phyloP scores from a whole-genome alignment of 2,113 vertebrate species.

The Bos javanicus region DNA sequence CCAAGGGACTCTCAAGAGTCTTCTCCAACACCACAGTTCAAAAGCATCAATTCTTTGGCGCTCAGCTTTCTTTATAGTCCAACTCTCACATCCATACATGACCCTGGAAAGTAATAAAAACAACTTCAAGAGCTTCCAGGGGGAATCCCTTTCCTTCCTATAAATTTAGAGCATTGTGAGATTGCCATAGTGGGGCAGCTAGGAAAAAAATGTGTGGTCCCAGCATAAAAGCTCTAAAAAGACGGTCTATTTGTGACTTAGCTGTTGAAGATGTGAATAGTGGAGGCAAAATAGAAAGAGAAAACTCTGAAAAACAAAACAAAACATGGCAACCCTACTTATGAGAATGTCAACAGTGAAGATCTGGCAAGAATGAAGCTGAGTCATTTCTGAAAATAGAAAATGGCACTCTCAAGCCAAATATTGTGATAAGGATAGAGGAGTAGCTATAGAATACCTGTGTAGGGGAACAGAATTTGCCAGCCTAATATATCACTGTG shows the following conservation, averaged over 20 bases:
- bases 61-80: too few species aligned
- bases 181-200: too few species aligned
- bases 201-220: not conserved
- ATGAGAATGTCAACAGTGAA: not conserved
- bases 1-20: too few species aligned
- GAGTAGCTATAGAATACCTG: not conserved
- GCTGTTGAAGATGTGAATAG: not conserved
- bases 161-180: not conserved
- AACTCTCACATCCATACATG: too few species aligned
- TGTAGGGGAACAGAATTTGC: not conserved
- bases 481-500: not conserved
- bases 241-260: not conserved
- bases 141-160: not conserved
- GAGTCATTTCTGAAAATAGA: not conserved
- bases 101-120: not conserved
- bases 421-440: not conserved
- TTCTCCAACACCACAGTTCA: too few species aligned
- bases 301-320: not conserved
- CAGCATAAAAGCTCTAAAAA: not conserved
- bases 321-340: not conserved
- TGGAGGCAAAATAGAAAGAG: not conserved
- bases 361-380: not conserved
- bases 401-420: too few species aligned
- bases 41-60: too few species aligned
- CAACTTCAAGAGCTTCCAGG: not conserved